Evolutionary conservation across 2,888 invertebrate genomes (phyloP), one percentile per base, ranked within the genome.

Genomic region (Branchellion lobata): DNA sequence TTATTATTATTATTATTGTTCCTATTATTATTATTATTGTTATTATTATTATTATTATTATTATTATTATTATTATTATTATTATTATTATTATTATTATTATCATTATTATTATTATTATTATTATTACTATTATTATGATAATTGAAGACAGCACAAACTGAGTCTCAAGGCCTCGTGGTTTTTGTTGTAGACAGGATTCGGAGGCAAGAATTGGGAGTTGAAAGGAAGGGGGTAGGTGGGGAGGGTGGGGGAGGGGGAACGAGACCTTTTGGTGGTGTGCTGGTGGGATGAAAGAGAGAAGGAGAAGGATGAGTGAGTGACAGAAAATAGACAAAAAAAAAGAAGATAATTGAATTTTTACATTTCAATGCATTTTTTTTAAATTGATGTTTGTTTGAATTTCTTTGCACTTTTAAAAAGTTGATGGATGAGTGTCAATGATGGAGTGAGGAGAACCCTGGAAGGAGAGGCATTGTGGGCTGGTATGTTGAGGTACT

Each of bases 211-310:
- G 24, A 79, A 51, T 40, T 82, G 69, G 69, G 83, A 40, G 77
- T 83, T 81, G 74, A 83, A 84, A 33, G 83, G 83, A 69, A 84
- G 84, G 77, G 85, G 85, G 1, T 83, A 82, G 8, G 85, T 82
- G 1, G 84, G 80, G 0, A 86, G 84, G 0, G 86, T 84, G 0
- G 86, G 86, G 1, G 86, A 85, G 0, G 86, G 86, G 73, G 85
- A 85, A 18, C 86, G 83, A 18, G 83, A 83, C 80, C 86, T 81
- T 82, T 87, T 87, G 78, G 86, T 81, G 11, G 82, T 82, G 76
- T 84, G 82, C 47, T 40, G 36, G 29, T 29, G 11, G 29, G 8
- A 18, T 47, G 47, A 14, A 18, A 18, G 8, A 14, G 8, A 18
- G 47, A 47, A 14, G 47, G 18, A 18, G 8, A 14, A 14, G 18